A percentile compares a stretch with the other conserved stretches of the same genome.
These are phyloP conservation scores for Caenorhabditis sinica DNA, from an alignment of 2,888 invertebrate genomes.

Conservation along the genomic window DNA sequence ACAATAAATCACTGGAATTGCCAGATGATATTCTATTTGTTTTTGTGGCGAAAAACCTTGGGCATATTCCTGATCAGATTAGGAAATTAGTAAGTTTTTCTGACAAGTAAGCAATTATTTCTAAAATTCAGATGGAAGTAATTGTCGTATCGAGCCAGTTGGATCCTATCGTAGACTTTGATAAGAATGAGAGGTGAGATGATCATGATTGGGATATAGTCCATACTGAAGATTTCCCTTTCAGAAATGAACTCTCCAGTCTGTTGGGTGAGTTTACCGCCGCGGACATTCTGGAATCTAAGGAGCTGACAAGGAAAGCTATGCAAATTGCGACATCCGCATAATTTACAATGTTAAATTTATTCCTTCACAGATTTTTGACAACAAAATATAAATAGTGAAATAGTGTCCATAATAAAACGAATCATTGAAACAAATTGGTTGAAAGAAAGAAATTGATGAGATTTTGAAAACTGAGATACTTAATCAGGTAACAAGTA, in stretches of 20 bases:
- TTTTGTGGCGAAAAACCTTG: conserved; percentile 53
- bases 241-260: conserved; percentile 53
- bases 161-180: conserved; percentile 42
- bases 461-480: neutral
- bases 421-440: neutral
- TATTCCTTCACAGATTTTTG: neutral
- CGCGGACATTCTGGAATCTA: conserved; percentile 76
- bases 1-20: conserved; percentile 56
- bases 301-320: conserved; percentile 70
- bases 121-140: conserved; percentile 60
- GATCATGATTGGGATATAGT: neutral
- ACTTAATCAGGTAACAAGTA: neutral
- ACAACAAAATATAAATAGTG: neutral
- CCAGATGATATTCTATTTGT: conserved; percentile 69
- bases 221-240: neutral
- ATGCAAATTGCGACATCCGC: conserved; percentile 39
- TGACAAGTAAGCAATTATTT: conserved; percentile 1
- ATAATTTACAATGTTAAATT: neutral
- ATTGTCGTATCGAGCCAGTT: conserved; percentile 44
- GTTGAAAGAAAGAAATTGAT: too few species aligned
- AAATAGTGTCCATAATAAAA: neutral
- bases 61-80: conserved; percentile 62
- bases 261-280: conserved; percentile 74
- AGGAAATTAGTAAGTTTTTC: conserved; percentile 53
- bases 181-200: conserved; percentile 32